Evolutionary conservation across 2,888 invertebrate species (phyloP).

Genomic region (Yponomeuta sedellus): DNA sequence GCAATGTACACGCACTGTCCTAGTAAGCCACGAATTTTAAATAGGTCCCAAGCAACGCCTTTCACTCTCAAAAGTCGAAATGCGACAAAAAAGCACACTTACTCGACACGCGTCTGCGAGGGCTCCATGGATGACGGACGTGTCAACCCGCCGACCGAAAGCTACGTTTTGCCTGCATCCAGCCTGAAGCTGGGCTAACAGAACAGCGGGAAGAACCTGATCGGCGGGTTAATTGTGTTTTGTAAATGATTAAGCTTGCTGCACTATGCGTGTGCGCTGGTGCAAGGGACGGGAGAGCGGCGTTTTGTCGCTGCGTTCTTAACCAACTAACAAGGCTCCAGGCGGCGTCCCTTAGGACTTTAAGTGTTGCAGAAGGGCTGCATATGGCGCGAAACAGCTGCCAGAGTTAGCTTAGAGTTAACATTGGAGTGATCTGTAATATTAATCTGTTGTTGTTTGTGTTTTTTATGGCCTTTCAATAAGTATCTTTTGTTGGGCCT

Average conservation of each 20-base stretch:
- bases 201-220: not conserved
- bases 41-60: not conserved
- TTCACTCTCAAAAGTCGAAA: not conserved
- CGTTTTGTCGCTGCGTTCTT: not conserved
- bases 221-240: not conserved
- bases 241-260: not conserved
- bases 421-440: too few relatives aligned
- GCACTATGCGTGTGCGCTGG: not conserved
- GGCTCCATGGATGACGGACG: not conserved
- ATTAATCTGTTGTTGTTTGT: too few relatives aligned
- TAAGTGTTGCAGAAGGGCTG: too few relatives aligned
- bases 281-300: not conserved
- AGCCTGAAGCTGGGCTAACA: not conserved
- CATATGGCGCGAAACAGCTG: too few relatives aligned
- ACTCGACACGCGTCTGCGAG: not conserved
- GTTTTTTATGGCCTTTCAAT: too few relatives aligned
- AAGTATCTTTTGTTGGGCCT: too few relatives aligned
- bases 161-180: not conserved
- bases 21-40: too few relatives aligned
- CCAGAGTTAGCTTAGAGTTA: too few relatives aligned
- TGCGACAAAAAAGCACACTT: not conserved
- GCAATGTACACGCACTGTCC: too few relatives aligned
- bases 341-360: too few relatives aligned
- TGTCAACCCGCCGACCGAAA: not conserved
- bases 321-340: too few relatives aligned